phyloP scores from a whole-genome alignment of 2,797 vertebrate genomes.

The Lates japonicus region DNA sequence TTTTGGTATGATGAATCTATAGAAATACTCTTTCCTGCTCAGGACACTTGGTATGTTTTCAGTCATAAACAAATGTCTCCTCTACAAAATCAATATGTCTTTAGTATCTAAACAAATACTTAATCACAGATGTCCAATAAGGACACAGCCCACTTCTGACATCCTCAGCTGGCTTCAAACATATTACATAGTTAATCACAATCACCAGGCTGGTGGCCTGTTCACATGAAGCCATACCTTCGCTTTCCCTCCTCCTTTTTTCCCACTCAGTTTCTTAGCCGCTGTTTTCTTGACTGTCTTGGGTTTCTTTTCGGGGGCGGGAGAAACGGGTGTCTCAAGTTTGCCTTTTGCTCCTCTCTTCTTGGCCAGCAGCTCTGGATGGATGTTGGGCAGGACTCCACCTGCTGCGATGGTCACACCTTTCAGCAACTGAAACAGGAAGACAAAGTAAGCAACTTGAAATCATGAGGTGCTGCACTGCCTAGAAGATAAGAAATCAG shows the following conservation, averaged over 20 bases:
- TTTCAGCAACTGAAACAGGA: slow-evolving; percentile 89
- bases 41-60: not conserved
- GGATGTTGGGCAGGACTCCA: slow-evolving; percentile 98
- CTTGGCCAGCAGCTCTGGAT: slow-evolving; percentile 96
- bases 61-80: not conserved
- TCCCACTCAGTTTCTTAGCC: slow-evolving; percentile 90
- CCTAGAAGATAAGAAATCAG: not conserved
- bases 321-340: slow-evolving; percentile 93
- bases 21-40: not conserved
- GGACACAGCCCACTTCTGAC: not conserved
- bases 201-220: not conserved
- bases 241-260: slow-evolving; percentile 90
- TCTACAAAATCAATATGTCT: not conserved
- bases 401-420: slow-evolving; percentile 98
- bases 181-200: not conserved
- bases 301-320: slow-evolving; percentile 93
- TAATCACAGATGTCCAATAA: not conserved
- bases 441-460: slow-evolving; percentile 11
- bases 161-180: not conserved
- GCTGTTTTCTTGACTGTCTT: slow-evolving; percentile 91
- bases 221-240: slow-evolving; percentile 84
- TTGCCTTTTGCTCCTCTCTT: slow-evolving; percentile 96
- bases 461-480: not conserved
- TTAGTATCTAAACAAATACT: slow-evolving; percentile 1
- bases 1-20: not conserved